Percentiles rank a stretch among this genome's conserved stretches.
Evolutionary conservation across 2,888 invertebrate genomes (phyloP).

Genomic region (Leucania comma): DNA sequence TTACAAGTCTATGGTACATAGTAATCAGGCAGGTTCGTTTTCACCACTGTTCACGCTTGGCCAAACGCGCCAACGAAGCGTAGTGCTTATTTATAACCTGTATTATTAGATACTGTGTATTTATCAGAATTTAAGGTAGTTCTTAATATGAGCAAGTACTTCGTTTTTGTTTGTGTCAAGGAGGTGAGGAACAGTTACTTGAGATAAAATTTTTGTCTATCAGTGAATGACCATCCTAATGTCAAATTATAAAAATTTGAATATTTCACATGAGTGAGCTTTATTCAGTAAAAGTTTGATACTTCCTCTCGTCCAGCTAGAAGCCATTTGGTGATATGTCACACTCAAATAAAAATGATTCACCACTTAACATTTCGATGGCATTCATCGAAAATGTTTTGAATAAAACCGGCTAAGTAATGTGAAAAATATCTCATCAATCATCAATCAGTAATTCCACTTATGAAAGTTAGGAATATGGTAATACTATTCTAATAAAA

Average conservation of each 20-base stretch:
- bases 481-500: background rate
- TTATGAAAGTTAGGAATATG: background rate
- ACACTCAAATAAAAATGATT: no score
- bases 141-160: background rate
- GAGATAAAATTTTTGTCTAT: background rate
- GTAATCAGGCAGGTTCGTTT: constrained; percentile 45
- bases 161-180: background rate
- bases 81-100: constrained; percentile 33
- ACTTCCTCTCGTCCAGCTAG: no score
- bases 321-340: no score
- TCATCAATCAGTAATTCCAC: background rate
- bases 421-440: background rate
- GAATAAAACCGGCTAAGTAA: no score
- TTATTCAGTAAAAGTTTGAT: no score
- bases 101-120: constrained; percentile 34
- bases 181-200: background rate
- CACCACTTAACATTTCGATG: no score
- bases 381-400: no score
- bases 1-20: constrained; percentile 10
- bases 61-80: constrained; percentile 35
- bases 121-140: constrained; percentile 2
- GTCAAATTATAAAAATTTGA: no score
- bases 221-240: no score
- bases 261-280: no score
- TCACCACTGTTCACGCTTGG: constrained; percentile 48